Base-by-base conservation (phyloP, 2,888 invertebrate species). In the Pyralis farinalis region DNA sequence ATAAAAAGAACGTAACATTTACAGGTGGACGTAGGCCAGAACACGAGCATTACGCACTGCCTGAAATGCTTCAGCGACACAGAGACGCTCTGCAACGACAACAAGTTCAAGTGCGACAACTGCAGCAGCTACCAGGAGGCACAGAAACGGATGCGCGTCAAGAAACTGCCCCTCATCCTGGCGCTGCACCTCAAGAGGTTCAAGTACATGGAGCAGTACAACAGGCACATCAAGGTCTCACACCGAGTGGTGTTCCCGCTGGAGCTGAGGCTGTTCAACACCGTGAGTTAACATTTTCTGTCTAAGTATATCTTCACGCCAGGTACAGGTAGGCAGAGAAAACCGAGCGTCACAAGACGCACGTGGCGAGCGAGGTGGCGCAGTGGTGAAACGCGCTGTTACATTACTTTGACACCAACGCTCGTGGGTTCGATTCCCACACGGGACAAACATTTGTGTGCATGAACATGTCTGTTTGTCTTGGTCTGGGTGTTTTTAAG, bases 121-220 rank as follows among this genome's bases (percentile, higher is more conserved):
- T 99, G 99, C 80, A 97, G 97, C 89, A 98, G 98, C 87, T 99
- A 99, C 86, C 99, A 99, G 84, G 99, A 99, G 88, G 99, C 99
- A 32, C 98, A 98, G 91, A 97, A 96, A 86, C 93, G 99, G 48
- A 99, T 99, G 98, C 91, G 99, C 48, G 97, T 99, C 7, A 99
- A 99, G 90, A 99, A 98, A 77, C 90, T 99, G 63, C 99, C 99
- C 7, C 96, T 98, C 90, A 98, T 99, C 61, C 90, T 99, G 62
- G 99, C 99, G 7, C 88, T 99, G 53, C 99, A 99, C 84, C 91
- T 99, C 53, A 99, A 99, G 87, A 91, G 99, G 55, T 98, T 98
- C 77, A 97, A 98, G 81, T 98, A 98, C 70, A 96, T 99, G 93
- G 99, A 99, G 73, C 98, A 99, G 82, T 96, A 98, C 73, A 99